Evolutionary conservation across 1,140 invertebrate species (phyloP).

Genomic region (Cyrtorhinus lividipennis): DNA sequence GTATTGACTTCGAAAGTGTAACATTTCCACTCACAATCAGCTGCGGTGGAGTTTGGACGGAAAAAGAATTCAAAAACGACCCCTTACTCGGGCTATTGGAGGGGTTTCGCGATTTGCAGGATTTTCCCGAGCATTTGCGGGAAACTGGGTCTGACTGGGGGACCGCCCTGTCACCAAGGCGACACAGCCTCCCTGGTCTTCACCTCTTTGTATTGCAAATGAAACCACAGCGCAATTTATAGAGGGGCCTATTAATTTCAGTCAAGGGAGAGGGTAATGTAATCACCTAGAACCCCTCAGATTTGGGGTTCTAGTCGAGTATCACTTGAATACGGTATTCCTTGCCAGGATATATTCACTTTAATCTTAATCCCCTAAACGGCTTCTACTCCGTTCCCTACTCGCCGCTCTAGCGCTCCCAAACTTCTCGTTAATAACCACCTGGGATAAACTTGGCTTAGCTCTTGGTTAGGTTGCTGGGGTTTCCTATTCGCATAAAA

Average conservation of each 20-base stretch:
- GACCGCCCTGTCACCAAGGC: not conserved
- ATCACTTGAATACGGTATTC: constrained; percentile 9
- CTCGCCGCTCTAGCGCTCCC: not conserved
- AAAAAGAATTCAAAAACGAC: no score
- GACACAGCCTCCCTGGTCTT: not conserved
- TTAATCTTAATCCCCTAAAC: constrained; percentile 8
- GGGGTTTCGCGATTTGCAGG: no score
- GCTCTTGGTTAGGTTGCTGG: not conserved
- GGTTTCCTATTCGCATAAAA: not conserved
- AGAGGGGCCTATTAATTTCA: not conserved
- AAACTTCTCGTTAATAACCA: constrained; percentile 1
- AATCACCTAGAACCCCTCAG: constrained; percentile 3
- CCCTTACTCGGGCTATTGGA: no score
- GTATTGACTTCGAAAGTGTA: not conserved
- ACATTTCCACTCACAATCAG: no score
- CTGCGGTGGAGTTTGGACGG: no score
- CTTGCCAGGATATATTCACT: constrained; percentile 9
- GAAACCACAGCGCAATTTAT: constrained; percentile 6
- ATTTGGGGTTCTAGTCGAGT: constrained; percentile 5
- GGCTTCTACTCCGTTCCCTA: not conserved
- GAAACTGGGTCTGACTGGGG: no score
- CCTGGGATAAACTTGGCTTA: constrained; percentile 6
- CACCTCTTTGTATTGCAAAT: constrained; percentile 6
- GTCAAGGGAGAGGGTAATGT: not conserved
- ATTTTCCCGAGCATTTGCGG: no score